Base-by-base conservation (phyloP, 2,888 invertebrate species). In the Coelinius sp. region DNA sequence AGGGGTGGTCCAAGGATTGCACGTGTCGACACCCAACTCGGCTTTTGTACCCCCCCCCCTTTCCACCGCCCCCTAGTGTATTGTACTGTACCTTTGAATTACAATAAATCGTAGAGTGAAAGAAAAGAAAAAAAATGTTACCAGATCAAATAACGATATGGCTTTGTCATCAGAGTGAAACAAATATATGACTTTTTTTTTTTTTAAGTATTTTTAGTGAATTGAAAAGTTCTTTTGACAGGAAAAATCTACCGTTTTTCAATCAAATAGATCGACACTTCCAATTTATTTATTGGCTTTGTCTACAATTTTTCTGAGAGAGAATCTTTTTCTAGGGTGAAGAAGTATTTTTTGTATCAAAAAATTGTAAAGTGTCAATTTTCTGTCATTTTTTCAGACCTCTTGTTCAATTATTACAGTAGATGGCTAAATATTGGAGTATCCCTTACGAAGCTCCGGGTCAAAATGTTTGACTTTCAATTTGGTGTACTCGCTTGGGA, bases 401-500 rank as follows among this genome's bases (percentile, higher is more conserved):
- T 35, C 27, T 70, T 35, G 35, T 59, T n/a, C 69, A 64, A 70
- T 70, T 76, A 75, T 79, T 82, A 76, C 81, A 81, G 81, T 82
- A 80, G 71, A 73, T 68, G 68, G 63, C 75, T 81, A 83, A 83
- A 83, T 83, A 83, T 83, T 83, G 76, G 73, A 80, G 76, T 73
- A 77, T 73, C 78, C 78, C 79, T 78, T 75, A 49, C 41, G 64
- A 59, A 53, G 67, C 14, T 66, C 73, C 64, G 46, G 79, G 75
- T 77, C 77, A 76, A 79, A 73, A 73, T 81, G 78, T 83, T 82
- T 81, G 81, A 82, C 80, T 82, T 70, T 38, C 31, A 0, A 17
- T 44, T n/a, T 59, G 46, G n/a, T 22, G 25, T 14, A 68, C 38
- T 69, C 41, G 22, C 24, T 66, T 17, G 24, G 67, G 62, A 14